Evolutionary conservation across 1,140 invertebrate genomes (phyloP), one percentile per base, ranked within the genome.

Genomic region (Cylas formicarius): DNA sequence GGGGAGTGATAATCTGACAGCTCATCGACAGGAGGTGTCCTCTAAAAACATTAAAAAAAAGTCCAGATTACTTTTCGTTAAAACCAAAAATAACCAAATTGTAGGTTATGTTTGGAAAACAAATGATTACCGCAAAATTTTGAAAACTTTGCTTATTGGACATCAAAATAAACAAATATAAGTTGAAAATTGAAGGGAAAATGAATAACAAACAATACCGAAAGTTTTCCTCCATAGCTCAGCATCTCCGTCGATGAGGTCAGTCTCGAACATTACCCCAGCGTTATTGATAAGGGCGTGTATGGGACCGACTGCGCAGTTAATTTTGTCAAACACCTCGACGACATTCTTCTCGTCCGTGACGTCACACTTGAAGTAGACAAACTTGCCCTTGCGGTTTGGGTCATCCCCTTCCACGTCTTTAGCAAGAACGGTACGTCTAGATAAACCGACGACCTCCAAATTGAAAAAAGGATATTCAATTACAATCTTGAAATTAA

Each of bases 231-330:
- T 31, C 37, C 39, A 39, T 19, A 39, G 20, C 13, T 33, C 45
- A 5, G 27, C 16, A 5, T 28, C 27, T 5, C 27, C 27, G 5
- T 28, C 27, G 4, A 5, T 28, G 6, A 14, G n/a, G 16, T 2
- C 16, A 5, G 2, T 28, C 4, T 28, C 16, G 4, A 34, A 17
- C 32, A 54, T 41, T 2, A 52, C 16, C 10, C 78, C 81, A 0
- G 82, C 81, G 58, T 80, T 83, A 55, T 83, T 84, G 3, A 84
- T 62, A 32, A 81, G 67, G 2, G 84, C 67, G 58, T 81, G 74
- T 7, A 81, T 63, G 3, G 74, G 69, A 3, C 79, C 79, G 5
- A 79, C 57, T n/a, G 67, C 68, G 9, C 64, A 57, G 35, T 76
- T 70, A 1, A 78, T 68, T 70, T 72, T 75, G 4, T 68, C 56